These are phyloP conservation scores for Rynchops niger DNA, from an alignment of 2,113 vertebrate genomes.

Conservation along the genomic window DNA sequence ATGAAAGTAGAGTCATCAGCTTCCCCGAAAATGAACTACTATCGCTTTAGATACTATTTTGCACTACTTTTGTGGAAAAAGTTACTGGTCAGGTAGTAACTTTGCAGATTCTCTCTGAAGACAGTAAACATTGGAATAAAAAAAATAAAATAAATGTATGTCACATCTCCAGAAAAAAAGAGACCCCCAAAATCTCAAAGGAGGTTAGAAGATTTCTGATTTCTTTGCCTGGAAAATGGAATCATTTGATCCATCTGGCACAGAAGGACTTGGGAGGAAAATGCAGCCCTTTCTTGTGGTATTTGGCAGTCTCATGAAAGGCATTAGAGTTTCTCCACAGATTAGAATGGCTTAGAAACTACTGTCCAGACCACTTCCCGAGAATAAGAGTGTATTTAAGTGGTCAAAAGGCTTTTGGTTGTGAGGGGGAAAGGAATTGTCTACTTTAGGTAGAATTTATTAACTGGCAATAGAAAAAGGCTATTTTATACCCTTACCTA, in stretches of 20 bases:
- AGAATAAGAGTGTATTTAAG: slow-evolving; percentile 44
- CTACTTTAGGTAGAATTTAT: background rate
- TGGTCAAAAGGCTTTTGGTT: slow-evolving; percentile 25
- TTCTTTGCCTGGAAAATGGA: slow-evolving; percentile 61
- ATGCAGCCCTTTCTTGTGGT: slow-evolving; percentile 56
- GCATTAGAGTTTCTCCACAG: slow-evolving; percentile 55
- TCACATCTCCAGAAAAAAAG: background rate
- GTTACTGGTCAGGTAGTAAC: background rate
- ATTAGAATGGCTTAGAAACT: slow-evolving; percentile 54
- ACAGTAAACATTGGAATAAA: background rate
- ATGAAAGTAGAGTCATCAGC: background rate
- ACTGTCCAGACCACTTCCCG: slow-evolving; percentile 59
- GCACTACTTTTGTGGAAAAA: background rate
- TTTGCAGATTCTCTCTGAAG: background rate
- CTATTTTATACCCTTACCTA: background rate
- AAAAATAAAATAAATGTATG: background rate
- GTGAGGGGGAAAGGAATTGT: slow-evolving; percentile 16
- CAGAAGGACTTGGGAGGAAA: slow-evolving; percentile 34
- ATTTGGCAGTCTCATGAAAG: slow-evolving; percentile 63
- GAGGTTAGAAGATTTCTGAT: slow-evolving; percentile 51
- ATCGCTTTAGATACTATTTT: background rate
- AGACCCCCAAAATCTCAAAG: slow-evolving; percentile 10
- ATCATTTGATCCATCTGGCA: slow-evolving; percentile 66
- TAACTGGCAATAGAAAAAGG: background rate
- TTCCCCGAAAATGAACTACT: background rate